Conservation (phyloP, 1,140 invertebrate species). For the Heliconius himera region DNA sequence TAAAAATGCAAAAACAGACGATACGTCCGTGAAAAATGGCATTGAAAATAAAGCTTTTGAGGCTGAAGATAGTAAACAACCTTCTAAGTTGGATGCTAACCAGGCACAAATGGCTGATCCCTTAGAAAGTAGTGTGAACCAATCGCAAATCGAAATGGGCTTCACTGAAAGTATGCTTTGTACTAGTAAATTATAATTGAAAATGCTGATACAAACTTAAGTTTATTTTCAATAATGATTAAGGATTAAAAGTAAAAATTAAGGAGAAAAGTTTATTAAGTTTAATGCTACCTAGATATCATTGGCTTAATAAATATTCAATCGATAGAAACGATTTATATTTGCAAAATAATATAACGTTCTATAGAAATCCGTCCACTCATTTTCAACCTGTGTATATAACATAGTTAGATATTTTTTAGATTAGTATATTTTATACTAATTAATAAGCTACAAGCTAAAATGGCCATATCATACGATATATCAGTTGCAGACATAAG, state of each 20-base stretch:
- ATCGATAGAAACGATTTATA: not conserved
- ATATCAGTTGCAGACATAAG: not conserved
- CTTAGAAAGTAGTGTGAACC: conserved; percentile 45
- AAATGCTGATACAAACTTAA: not conserved
- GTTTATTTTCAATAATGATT: not conserved
- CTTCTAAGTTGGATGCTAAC: conserved; percentile 19
- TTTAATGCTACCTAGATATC: not conserved
- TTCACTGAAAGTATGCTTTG: conserved; percentile 73
- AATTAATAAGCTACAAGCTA: not conserved
- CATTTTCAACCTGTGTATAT: not conserved
- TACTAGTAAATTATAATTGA: conserved; percentile 64
- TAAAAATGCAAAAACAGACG: conserved; percentile 41
- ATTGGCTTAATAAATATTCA: not conserved
- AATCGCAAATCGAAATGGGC: conserved; percentile 73
- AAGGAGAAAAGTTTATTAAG: not conserved
- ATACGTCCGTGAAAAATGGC: conserved; percentile 51
- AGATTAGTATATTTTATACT: no score
- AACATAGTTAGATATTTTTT: no score
- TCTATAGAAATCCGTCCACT: not conserved
- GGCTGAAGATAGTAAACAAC: conserved; percentile 51
- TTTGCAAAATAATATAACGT: not conserved
- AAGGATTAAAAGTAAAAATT: no score
- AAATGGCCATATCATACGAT: not conserved
- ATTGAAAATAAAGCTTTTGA: conserved; percentile 71
- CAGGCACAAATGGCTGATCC: conserved; percentile 32